A percentile compares a stretch with the other conserved stretches of the same genome.
phyloP scores from a whole-genome alignment of 2,888 invertebrate species.

The Maniola hyperantus region DNA sequence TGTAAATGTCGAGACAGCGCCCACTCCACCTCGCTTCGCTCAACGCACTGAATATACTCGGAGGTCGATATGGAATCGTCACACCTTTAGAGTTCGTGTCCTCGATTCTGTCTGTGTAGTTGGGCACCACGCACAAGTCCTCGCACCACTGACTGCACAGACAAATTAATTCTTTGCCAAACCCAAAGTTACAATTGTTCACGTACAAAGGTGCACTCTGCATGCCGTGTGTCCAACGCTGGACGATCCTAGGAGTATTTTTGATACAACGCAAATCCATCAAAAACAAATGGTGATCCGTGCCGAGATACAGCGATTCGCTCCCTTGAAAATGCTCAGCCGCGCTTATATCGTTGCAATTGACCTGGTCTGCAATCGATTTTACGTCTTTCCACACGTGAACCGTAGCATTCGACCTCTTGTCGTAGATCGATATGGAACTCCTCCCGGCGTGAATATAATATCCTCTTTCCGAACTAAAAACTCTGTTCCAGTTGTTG shows the following conservation, averaged over 20 bases:
- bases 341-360: constrained; percentile 62
- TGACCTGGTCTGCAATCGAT: constrained; percentile 54
- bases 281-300: constrained; percentile 66
- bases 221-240: constrained; percentile 83
- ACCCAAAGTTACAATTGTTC: constrained; percentile 59
- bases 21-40: constrained; percentile 56
- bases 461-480: constrained; percentile 58
- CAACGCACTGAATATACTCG: constrained; percentile 58
- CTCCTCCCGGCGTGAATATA: constrained; percentile 60
- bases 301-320: constrained; percentile 60
- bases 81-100: constrained; percentile 51
- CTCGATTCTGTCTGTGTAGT: constrained; percentile 53
- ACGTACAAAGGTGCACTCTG: constrained; percentile 74
- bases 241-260: constrained; percentile 57
- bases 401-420: constrained; percentile 57
- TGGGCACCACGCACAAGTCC: constrained; percentile 68
- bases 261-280: constrained; percentile 60
- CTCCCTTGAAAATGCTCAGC: constrained; percentile 57
- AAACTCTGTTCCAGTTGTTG: constrained; percentile 70
- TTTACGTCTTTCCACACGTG: constrained; percentile 55
- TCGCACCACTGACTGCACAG: constrained; percentile 73
- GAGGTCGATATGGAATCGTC: constrained; percentile 66
- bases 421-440: constrained; percentile 67
- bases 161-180: constrained; percentile 62
- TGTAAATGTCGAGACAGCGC: constrained; percentile 60